Percentiles rank a stretch among this genome's conserved stretches.
Conservation (phyloP, 2,797 vertebrate species). For the Adrianichthys oophorus region DNA sequence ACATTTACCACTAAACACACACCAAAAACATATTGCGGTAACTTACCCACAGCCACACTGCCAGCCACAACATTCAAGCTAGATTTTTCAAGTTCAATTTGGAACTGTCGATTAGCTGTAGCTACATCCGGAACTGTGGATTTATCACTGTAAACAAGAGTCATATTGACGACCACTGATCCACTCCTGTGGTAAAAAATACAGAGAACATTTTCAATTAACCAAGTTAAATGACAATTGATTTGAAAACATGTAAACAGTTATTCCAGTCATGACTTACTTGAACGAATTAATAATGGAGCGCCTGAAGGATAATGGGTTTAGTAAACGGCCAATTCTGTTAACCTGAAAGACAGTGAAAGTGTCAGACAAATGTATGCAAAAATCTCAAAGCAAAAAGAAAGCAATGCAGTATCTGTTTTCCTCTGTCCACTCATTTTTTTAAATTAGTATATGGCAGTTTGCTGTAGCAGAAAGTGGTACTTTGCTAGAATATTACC, state of each 20-base stretch:
- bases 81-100: background rate
- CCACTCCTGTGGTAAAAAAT: slow-evolving; percentile 36
- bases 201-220: background rate
- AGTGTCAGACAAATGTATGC: background rate
- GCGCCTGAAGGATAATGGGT: slow-evolving; percentile 14
- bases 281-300: slow-evolving; percentile 35
- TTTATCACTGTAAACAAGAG: slow-evolving; percentile 30
- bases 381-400: background rate
- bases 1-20: no score
- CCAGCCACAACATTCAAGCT: slow-evolving; percentile 18
- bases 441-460: no score
- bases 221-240: background rate
- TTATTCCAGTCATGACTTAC: slow-evolving; percentile 38
- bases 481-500: slow-evolving; percentile 31
- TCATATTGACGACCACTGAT: slow-evolving; percentile 38
- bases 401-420: background rate
- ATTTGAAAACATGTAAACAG: fast-evolving
- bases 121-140: slow-evolving; percentile 17
- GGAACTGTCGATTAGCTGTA: background rate
- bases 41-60: slow-evolving; percentile 45
- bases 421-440: background rate
- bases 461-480: background rate
- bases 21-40: background rate
- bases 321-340: background rate
- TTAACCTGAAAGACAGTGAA: slow-evolving; percentile 52